These are phyloP conservation scores for Geotrypetes seraphini DNA, from an alignment of 2,797 vertebrate species.

Conservation along the genomic window DNA sequence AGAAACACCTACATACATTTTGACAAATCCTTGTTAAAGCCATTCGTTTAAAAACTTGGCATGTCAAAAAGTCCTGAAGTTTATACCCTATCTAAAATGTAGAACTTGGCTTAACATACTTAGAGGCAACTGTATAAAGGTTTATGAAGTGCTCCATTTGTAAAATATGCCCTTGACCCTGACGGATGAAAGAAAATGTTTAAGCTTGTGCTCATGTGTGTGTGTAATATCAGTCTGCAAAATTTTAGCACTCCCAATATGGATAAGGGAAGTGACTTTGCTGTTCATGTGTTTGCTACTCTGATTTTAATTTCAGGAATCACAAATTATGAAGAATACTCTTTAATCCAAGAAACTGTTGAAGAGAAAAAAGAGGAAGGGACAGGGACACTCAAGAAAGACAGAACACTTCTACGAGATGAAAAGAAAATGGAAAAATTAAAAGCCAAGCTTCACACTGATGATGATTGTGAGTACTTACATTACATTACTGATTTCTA, in stretches of 20 bases:
- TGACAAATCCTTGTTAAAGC: too few species aligned
- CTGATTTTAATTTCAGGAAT: constrained; percentile 68
- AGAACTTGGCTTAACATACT: too few species aligned
- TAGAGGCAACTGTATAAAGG: too few species aligned
- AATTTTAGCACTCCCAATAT: neutral
- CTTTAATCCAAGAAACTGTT: constrained; percentile 82
- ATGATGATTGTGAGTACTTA: constrained; percentile 92
- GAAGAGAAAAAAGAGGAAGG: constrained; percentile 93
- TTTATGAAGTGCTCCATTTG: too few species aligned
- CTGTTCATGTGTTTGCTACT: neutral
- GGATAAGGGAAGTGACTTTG: neutral
- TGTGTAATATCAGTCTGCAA: neutral
- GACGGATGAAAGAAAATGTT: too few species aligned
- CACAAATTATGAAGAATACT: constrained; percentile 99
- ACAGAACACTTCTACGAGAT: constrained; percentile 81
- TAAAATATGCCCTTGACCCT: too few species aligned
- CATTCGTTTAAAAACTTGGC: too few species aligned
- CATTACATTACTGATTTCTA: too few species aligned
- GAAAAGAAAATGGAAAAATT: constrained; percentile 98
- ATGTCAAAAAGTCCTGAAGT: too few species aligned
- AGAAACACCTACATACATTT: too few species aligned
- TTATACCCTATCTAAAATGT: too few species aligned
- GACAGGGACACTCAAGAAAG: constrained; percentile 86
- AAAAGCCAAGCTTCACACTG: constrained; percentile 95
- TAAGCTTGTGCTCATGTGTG: too few species aligned